Evolutionary conservation across 1,140 invertebrate genomes (phyloP), one percentile per base, ranked within the genome.

Genomic region (Chironomus striatipennis): DNA sequence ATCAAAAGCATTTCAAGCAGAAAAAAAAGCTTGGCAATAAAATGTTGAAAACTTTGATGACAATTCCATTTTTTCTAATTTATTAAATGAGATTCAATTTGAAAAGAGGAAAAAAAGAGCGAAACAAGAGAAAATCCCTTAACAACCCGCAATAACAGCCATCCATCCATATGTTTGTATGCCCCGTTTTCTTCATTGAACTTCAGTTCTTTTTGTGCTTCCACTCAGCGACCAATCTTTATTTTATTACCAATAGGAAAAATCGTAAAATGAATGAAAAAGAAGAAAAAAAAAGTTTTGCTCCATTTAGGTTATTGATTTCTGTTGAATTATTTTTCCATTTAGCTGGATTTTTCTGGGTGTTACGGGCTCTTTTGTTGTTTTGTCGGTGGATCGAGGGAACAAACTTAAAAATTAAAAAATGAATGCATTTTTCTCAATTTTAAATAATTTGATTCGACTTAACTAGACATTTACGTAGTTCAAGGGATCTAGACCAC

Each of bases 291-390:
- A 67, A 70, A 70, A 20, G 4, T 70, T 70, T 70, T 70, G 65
- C 65, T 70, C 65, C 65, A 70, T 70, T 70, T 70, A 70, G 65
- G 18, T 20, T 70, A 70, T 70, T 70, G 65, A 70, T 70, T 70
- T 70, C 65, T 70, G 24, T 34, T 34, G 24, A 34, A 34, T 34
- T 34, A 34, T 34, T 2, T 34, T 34, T 34, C 24, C 24, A 34
- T 34, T 34, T 34, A 34, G 24, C 24, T 34, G 1, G 24, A 34
- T 34, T 34, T 34, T 34, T 34, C 5, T 34, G 24, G 24, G 5
- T 5, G 24, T 34, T 34, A 34, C n/a, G 24, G 2, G 24, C 5
- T 34, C 24, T 34, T 34, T 2, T 34, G 1, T 34, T 5, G 5
- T 34, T 34, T 34, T 34, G 24, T 34, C 24, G 1, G 24, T 2